phyloP scores from a whole-genome alignment of 2,113 vertebrate species.

The Poeciliopsis occidentalis region DNA sequence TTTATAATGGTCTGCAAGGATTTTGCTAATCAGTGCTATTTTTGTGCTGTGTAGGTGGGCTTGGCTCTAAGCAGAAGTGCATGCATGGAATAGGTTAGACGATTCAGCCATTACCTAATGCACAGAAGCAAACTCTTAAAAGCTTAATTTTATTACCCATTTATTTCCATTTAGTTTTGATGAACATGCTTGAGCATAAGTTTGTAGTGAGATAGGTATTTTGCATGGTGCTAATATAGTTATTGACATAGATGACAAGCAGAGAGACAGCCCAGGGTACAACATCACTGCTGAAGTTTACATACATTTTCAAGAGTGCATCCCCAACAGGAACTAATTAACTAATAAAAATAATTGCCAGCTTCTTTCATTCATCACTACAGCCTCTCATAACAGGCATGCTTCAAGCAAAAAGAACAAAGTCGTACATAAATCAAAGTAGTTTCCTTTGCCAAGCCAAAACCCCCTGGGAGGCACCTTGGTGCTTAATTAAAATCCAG shows the following conservation, averaged over 20 bases:
- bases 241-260: slow-evolving; percentile 35
- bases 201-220: neutral
- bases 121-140: slow-evolving; percentile 1
- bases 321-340: slow-evolving; percentile 77
- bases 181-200: slow-evolving; percentile 14
- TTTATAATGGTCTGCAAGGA: neutral
- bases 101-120: slow-evolving; percentile 15
- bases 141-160: slow-evolving; percentile 11
- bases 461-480: slow-evolving; percentile 80
- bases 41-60: slow-evolving; percentile 15
- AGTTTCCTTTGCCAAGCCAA: slow-evolving; percentile 79
- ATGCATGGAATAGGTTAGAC: slow-evolving; percentile 17
- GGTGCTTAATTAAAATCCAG: slow-evolving; percentile 86
- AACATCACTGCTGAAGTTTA: slow-evolving; percentile 47
- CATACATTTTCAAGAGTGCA: slow-evolving; percentile 52
- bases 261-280: slow-evolving; percentile 44
- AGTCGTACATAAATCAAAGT: slow-evolving; percentile 83
- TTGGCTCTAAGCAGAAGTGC: neutral
- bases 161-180: slow-evolving; percentile 22
- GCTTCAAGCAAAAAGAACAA: slow-evolving; percentile 80
- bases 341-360: slow-evolving; percentile 77
- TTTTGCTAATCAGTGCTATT: slow-evolving; percentile 36
- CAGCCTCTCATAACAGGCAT: slow-evolving; percentile 71
- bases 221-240: slow-evolving; percentile 13
- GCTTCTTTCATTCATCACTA: slow-evolving; percentile 71